Base-by-base conservation (phyloP, 2,888 invertebrate genomes). In the Agonopterix subpropinquella region DNA sequence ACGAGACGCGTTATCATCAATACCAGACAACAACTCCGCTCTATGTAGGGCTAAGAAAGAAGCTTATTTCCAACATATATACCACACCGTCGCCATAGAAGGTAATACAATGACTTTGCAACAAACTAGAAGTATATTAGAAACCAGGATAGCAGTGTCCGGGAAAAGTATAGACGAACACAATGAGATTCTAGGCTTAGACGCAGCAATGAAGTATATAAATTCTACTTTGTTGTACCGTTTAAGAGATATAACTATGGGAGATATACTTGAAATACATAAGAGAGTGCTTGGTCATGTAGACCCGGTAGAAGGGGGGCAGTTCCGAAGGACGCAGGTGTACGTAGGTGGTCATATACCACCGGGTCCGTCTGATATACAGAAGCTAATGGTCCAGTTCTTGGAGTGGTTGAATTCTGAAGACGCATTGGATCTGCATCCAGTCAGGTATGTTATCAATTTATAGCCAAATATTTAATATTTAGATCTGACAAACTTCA, bases 21-120 rank as follows among this genome's bases (percentile, higher is more conserved):
- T 98, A 66, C 96, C 97, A 11, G 93, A 95, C 56, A 91, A 91
- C 41, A 93, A 94, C 75, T 91, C 94, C 0, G 95, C 96, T 4
- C 85, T 98, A 58, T 90, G 96, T 47, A 91, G 96, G 65, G 95
- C 97, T 3, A 98, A 98, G 70, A 96, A 95, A 71, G 98, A 98
- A 78, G 97, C 97, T 1, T 99, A 98, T 77, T 98, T 97, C 75
- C 92, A 95, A 69, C 97, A 98, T 72, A 97, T 99, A 54, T 98
- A 98, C 78, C 98, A 99, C 71, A 97, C 98, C 0, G 98, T 97
- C 13, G 98, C 96, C 18, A 97, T 99, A 57, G 99, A 99, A 84
- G 98, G 98, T 0, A 99, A 99, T 72, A 98, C 98, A 0, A 96
- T 99, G 94, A 95, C 96, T 2, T 87, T 99, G 42, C 93, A 95